Evolutionary conservation across 2,797 vertebrate species (phyloP).

Genomic region (Martes flavigula): DNA sequence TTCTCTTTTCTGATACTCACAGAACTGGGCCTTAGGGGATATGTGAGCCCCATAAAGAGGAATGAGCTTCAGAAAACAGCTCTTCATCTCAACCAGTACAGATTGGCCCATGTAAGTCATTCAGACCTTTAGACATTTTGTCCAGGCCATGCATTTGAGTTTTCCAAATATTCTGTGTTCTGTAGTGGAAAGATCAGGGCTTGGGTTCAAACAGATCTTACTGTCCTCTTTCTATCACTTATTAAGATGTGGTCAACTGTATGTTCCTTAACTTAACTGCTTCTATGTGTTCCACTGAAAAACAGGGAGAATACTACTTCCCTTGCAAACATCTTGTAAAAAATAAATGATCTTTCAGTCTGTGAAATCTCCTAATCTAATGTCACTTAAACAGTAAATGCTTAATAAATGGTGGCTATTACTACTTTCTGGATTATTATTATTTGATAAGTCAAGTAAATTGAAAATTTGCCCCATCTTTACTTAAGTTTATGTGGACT

Average conservation of each 20-base stretch:
- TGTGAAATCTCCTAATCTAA: not conserved
- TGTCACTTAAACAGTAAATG: not conserved
- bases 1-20: not conserved
- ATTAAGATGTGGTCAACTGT: not conserved
- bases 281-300: not conserved
- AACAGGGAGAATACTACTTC: not conserved
- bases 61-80: not conserved
- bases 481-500: not conserved
- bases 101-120: not conserved
- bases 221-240: not conserved
- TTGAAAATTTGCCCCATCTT: not conserved
- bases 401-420: not conserved
- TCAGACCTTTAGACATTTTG: not conserved
- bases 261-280: not conserved
- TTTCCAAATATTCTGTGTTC: not conserved
- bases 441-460: not conserved
- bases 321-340: not conserved
- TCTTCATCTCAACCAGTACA: not conserved
- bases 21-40: not conserved
- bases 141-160: not conserved
- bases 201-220: not conserved
- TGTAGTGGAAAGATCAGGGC: not conserved
- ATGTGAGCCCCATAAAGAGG: not conserved
- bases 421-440: not conserved
- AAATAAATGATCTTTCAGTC: not conserved